phyloP scores from a whole-genome alignment of 2,797 vertebrate genomes.

The Podarcis siculus region DNA sequence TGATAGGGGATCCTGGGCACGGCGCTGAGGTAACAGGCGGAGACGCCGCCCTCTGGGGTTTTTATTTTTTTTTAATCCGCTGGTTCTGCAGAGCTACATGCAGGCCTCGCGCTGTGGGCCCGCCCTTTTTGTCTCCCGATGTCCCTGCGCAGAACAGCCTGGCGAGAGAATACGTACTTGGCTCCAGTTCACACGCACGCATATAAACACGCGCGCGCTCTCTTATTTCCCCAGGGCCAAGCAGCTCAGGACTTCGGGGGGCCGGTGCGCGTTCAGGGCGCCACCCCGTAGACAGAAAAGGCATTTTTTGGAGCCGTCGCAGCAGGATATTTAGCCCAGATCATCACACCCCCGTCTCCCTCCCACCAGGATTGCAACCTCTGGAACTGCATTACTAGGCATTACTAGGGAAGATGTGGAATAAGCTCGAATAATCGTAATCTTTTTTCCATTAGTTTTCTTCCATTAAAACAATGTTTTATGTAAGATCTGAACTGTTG shows the following conservation, averaged over 20 bases:
- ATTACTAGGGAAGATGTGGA: background rate
- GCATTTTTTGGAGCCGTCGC: no score
- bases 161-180: background rate
- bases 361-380: no score
- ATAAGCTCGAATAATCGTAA: background rate
- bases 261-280: no score
- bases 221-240: background rate
- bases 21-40: background rate
- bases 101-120: background rate
- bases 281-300: background rate
- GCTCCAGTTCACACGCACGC: no score
- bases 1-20: background rate
- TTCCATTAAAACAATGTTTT: background rate
- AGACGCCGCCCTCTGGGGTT: background rate
- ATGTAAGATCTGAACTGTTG: background rate
- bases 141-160: background rate
- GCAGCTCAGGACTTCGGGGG: background rate
- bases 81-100: background rate
- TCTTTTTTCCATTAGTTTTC: background rate
- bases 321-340: background rate
- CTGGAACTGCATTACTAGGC: background rate
- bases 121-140: background rate
- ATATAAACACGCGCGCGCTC: no score
- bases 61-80: background rate
- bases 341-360: background rate